Evolutionary conservation across 2,888 invertebrate species (phyloP), one percentile per base, ranked within the genome.

Genomic region (Cosmorhoe ocellata): DNA sequence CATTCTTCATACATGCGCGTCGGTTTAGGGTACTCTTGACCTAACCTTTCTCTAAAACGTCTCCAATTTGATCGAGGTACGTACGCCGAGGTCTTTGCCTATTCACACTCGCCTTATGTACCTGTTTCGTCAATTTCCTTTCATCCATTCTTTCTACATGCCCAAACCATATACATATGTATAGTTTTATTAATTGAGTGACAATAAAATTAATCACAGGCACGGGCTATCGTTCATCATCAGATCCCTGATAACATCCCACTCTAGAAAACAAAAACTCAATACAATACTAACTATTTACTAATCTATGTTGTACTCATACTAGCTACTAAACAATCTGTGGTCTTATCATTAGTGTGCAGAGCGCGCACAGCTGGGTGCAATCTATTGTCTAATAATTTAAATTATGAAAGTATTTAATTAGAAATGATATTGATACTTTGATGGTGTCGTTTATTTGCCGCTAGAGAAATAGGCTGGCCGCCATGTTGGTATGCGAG

Each of bases 361-460:
- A 55, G 61, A 60, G 61, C 47, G 58, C 38, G 67, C 82, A 50
- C 85, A 48, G 72, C 84, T 75, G 88, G 88, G 79, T 62, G 80
- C 79, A 76, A 71, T 70, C 77, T 71, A 78, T 83, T 83, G 86
- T 84, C 67, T 72, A 61, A 69, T 87, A 84, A 88, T 88, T 86
- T 86, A 81, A 81, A 84, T 79, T 74, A 79, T 73, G 72, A 79
- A 81, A 79, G 62, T 60, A 77, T 66, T 66, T 75, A 71, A 79
- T 78, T 74, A 67, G 60, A 65, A 69, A 59, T 53, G 72, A 72
- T 76, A 79, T 79, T 69, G 75, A 80, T 79, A 75, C 36, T 18
- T 18, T 18, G 32, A 43, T 39, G 33, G 27, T 43, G 18, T 26
- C 24, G 2, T 24, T 7, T 3, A 18, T 1, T 24, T 24, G 24